A percentile compares a stretch with the other conserved stretches of the same genome.
phyloP scores from a whole-genome alignment of 2,797 vertebrate species.

The Garrulus glandarius region DNA sequence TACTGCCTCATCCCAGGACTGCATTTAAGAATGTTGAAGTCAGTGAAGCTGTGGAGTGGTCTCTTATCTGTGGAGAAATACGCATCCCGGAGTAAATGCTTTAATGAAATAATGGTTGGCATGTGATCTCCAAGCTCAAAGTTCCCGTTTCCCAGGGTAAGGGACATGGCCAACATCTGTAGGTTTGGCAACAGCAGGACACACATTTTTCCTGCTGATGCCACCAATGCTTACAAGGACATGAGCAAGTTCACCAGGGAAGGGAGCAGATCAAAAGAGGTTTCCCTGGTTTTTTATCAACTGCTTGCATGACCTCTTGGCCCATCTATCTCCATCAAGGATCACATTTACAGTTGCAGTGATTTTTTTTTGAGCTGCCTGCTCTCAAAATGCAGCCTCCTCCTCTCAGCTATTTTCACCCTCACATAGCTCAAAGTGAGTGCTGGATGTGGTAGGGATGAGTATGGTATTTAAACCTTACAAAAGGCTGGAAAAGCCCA shows the following conservation, averaged over 20 bases:
- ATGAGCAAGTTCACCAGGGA: neutral
- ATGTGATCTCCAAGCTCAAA: neutral
- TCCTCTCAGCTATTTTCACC: neutral
- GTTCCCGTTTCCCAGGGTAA: rapidly evolving
- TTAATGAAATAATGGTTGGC: neutral
- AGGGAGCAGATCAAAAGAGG: neutral
- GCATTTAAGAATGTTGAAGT: neutral
- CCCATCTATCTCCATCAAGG: neutral
- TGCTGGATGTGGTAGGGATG: neutral
- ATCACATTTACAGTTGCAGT: rapidly evolving
- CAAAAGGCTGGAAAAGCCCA: neutral
- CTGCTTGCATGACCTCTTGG: neutral
- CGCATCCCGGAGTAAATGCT: rapidly evolving
- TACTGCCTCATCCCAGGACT: neutral
- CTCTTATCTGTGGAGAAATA: neutral
- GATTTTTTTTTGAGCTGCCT: neutral
- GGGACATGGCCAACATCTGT: neutral
- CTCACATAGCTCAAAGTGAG: neutral
- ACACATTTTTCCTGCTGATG: rapidly evolving
- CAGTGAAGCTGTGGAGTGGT: neutral
- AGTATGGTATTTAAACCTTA: neutral
- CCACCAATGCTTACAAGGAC: neutral
- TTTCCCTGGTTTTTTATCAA: neutral
- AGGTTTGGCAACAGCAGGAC: neutral
- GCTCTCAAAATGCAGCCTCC: neutral